Conservation (phyloP, 2,113 vertebrate genomes). For the Dromiciops gliroides region DNA sequence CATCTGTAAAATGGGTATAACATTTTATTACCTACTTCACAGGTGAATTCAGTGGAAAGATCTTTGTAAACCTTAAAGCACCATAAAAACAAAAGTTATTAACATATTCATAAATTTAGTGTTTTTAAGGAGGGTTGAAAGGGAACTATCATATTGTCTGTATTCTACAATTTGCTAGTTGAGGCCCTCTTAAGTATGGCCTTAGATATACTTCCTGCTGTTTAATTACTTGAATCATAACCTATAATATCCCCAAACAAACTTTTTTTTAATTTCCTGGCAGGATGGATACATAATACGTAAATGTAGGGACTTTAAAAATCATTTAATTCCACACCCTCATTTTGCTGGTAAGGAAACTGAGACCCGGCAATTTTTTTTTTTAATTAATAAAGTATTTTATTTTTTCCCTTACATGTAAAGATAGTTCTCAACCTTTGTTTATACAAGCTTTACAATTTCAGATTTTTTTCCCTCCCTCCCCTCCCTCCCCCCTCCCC, state of each 20-base stretch:
- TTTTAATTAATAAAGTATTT: no score
- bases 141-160: no score
- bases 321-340: neutral
- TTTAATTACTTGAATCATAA: neutral
- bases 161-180: neutral
- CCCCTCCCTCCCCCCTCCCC: no score
- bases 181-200: neutral
- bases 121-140: no score
- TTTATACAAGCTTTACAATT: no score
- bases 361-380: neutral
- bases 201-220: neutral
- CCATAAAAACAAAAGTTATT: neutral
- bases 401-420: no score
- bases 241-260: neutral
- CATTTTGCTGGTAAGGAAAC: constrained; percentile 36
- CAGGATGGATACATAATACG: neutral
- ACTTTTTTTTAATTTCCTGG: neutral
- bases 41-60: neutral
- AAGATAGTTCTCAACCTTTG: no score
- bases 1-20: neutral
- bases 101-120: neutral
- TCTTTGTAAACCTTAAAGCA: neutral
- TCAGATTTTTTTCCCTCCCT: no score
- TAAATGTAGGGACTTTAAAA: neutral
- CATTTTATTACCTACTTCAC: neutral